Base-by-base conservation (phyloP, 1,140 invertebrate species). In the Glomeris maerens region DNA sequence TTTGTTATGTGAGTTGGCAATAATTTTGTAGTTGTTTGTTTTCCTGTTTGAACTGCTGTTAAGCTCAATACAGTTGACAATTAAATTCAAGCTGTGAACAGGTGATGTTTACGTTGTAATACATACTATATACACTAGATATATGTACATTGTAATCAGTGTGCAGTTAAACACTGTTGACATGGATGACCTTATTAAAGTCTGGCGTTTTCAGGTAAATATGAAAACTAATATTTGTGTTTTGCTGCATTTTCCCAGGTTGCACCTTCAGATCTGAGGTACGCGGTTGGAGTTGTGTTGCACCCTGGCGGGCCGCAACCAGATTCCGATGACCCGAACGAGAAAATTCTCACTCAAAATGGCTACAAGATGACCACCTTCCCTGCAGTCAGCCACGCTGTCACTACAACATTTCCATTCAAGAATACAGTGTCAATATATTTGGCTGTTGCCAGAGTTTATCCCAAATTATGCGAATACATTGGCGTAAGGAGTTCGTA, bases 401-500 rank as follows among this genome's bases (percentile, higher is more conserved):
- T 72, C 1, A 63, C 60, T 46, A 62, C 64, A n/a, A 54, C 50
- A 21, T 72, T 72, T 54, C 70, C 70, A 14, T 69, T 63, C 55
- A 64, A 56, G 38, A 66, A 60, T 36, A 63, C 64, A 4, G 46
- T 72, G 3, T 72, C 70, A 13, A 66, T 72, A 28, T 60, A 68
- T 40, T 64, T 72, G 42, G 69, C 65, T 25, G 55, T 70, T 1
- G 55, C 57, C 28, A 67, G 67, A 57, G 69, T 72, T 25, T 70
- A 72, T 53, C 68, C 70, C 27, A 57, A 55, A 27, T 45, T 72
- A 4, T 40, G 45, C 0, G 52, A 53, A 25, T 72, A 71, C 57
- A 60, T 72, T 45, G 53, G 62, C 57, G 68, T 69, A 59, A 49
- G 44, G 47, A 23, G 4, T 46, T 44, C 44, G 45, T 36, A 36